These are phyloP conservation scores for Stegophylla sp. DNA, from an alignment of 2,888 invertebrate species.

Conservation along the genomic window DNA sequence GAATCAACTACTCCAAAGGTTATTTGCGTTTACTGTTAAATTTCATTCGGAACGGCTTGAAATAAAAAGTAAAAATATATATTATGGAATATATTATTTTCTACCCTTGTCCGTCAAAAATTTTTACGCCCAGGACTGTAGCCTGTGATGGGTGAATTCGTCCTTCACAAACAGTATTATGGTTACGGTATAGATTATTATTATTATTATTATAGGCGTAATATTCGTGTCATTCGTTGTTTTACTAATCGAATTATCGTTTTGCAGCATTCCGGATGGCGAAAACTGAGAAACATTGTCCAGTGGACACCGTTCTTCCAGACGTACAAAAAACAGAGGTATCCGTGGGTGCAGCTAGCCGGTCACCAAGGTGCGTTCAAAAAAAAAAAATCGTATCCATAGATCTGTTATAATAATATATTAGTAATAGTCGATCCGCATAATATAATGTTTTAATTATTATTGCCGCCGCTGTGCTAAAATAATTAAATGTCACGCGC, in stretches of 20 bases:
- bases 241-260: constrained; percentile 54
- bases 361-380: constrained; percentile 79
- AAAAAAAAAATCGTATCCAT: background rate
- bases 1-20: too few relatives aligned
- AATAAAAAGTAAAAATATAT: too few relatives aligned
- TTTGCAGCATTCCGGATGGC: constrained; percentile 89
- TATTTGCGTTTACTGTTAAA: too few relatives aligned
- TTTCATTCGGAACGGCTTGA: too few relatives aligned
- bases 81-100: too few relatives aligned
- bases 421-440: background rate
- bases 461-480: background rate
- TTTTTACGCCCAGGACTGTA: too few relatives aligned
- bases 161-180: too few relatives aligned
- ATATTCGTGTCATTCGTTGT: too few relatives aligned
- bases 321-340: constrained; percentile 92
- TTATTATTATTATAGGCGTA: too few relatives aligned
- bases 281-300: constrained; percentile 90
- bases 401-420: background rate
- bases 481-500: background rate
- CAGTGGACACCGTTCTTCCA: constrained; percentile 98
- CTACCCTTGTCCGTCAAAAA: too few relatives aligned
- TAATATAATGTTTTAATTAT: background rate
- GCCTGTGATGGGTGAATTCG: too few relatives aligned
- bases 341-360: constrained; percentile 95
- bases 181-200: too few relatives aligned